Percentiles rank a stretch among this genome's conserved stretches.
Evolutionary conservation across 2,888 invertebrate genomes (phyloP).

Genomic region (Buathra laborator): DNA sequence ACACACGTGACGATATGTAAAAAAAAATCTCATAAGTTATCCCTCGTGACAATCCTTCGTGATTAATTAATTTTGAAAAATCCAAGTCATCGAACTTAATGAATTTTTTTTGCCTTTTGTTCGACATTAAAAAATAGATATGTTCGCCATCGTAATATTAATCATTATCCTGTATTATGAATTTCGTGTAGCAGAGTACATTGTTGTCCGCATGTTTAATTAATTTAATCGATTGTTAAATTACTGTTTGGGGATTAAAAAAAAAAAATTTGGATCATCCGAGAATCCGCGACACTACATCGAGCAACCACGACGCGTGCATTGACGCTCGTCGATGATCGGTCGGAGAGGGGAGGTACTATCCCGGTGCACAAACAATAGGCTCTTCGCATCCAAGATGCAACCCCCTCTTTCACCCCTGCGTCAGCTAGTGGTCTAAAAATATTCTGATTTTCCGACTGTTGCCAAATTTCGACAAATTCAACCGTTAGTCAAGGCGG

Average conservation of each 20-base stretch:
- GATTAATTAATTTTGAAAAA: slow-evolving; percentile 28
- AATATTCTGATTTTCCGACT: slow-evolving; percentile 80
- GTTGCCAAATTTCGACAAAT: slow-evolving; percentile 84
- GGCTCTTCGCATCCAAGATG: slow-evolving; percentile 55
- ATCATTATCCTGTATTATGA: slow-evolving; percentile 64
- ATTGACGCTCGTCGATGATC: slow-evolving; percentile 44
- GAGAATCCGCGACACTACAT: not conserved
- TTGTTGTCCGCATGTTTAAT: slow-evolving; percentile 58
- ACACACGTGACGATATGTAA: slow-evolving; percentile 25
- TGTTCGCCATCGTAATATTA: slow-evolving; percentile 58
- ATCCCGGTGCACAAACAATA: slow-evolving; percentile 73
- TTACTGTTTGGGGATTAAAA: not conserved
- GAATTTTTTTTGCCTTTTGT: not conserved
- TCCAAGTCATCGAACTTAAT: not conserved
- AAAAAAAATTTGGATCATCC: slow-evolving; percentile 1
- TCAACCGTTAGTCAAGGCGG: slow-evolving; percentile 58
- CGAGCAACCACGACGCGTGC: slow-evolving; percentile 4
- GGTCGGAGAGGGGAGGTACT: not conserved
- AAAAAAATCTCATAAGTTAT: slow-evolving; percentile 2
- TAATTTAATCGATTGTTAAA: not conserved
- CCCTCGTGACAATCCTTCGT: slow-evolving; percentile 29
- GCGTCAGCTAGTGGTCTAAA: slow-evolving; percentile 78
- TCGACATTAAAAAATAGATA: slow-evolving; percentile 14
- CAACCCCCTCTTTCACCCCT: slow-evolving; percentile 59
- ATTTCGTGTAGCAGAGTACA: slow-evolving; percentile 65